Base-by-base conservation (phyloP, 2,797 vertebrate species). In the Acestrorhynchus altus region DNA sequence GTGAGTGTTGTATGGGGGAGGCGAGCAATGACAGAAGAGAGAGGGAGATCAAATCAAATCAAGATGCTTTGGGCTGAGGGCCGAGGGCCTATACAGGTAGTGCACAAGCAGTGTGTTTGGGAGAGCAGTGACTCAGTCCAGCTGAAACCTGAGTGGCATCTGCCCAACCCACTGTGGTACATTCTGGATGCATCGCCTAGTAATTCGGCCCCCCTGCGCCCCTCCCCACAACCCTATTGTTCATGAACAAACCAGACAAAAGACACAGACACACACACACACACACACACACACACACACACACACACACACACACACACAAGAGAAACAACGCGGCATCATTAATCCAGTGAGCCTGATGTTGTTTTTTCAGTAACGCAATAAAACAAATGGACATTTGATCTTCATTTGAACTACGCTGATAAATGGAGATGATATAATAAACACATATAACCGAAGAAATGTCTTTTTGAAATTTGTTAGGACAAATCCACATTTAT, bases 61-160 rank as follows among this genome's bases (percentile, higher is more conserved):
- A 26, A 20, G 2, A 16, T 16, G 63, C 22, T 66, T 28, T 67
- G 6, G 26, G 26, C 46, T 70, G 8, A 1, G 20, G n/a, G 22
- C n/a, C 61, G 63, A 15, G 59, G 66, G 52, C 64, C 2, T 42
- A 10, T 22, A 40, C 31, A 6, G 28, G 31, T 16, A 51, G 73
- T n/a, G 28, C 10, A 65, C 42, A 18, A 65, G 22, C 18, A 39
- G 22, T 9, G n/a, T 47, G 18, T 72, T 49, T 13, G 59, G 59
- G 22, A 77, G 87, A 88, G 85, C 85, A 89, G 73, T 72, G 73
- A 66, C 81, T 90, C 88, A 86, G 75, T 80, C 75, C 69, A 84
- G 64, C 71, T 88, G 90, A 90, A 93, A 92, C 87, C 87, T 82
- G 88, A 92, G 86, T 73, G 52, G 67, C 51, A 69, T 68, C 35